phyloP scores from a whole-genome alignment of 2,888 invertebrate species.

The Mallateleia sp. region DNA sequence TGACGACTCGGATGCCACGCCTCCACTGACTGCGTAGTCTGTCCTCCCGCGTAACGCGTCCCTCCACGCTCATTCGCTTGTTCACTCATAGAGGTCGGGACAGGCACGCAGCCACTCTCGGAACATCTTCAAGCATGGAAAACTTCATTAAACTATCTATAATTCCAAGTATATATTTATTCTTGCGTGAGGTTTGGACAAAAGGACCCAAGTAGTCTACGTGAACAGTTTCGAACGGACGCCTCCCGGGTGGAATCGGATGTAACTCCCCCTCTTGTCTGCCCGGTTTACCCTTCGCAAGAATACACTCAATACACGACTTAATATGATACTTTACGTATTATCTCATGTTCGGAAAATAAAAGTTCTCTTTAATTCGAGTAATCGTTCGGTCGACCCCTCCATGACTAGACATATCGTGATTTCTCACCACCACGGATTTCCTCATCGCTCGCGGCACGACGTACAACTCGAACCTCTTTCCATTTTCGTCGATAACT shows the following conservation, averaged over 20 bases:
- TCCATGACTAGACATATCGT: background rate
- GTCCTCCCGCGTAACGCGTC: too few relatives aligned
- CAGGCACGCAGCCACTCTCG: slow-evolving; percentile 46
- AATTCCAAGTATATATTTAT: slow-evolving; percentile 66
- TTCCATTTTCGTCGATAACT: background rate
- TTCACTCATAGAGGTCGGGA: background rate
- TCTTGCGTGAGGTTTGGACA: slow-evolving; percentile 23
- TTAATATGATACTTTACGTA: background rate
- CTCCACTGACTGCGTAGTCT: too few relatives aligned
- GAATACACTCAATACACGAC: slow-evolving; percentile 55
- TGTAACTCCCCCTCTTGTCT: slow-evolving; percentile 74
- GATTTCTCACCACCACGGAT: background rate
- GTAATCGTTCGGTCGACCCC: background rate
- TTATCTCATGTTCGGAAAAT: background rate
- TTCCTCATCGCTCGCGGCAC: slow-evolving; percentile 9
- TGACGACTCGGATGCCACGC: too few relatives aligned
- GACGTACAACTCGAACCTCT: too few relatives aligned
- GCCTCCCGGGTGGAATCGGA: slow-evolving; percentile 74
- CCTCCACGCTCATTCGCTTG: too few relatives aligned
- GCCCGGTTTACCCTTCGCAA: slow-evolving; percentile 60
- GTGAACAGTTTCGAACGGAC: slow-evolving; percentile 73
- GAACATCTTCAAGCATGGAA: slow-evolving; percentile 56
- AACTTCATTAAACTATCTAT: background rate
- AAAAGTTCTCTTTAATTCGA: background rate
- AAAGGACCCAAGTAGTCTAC: slow-evolving; percentile 63